Conservation (phyloP, 2,797 vertebrate species). For the Sciurus carolinensis region DNA sequence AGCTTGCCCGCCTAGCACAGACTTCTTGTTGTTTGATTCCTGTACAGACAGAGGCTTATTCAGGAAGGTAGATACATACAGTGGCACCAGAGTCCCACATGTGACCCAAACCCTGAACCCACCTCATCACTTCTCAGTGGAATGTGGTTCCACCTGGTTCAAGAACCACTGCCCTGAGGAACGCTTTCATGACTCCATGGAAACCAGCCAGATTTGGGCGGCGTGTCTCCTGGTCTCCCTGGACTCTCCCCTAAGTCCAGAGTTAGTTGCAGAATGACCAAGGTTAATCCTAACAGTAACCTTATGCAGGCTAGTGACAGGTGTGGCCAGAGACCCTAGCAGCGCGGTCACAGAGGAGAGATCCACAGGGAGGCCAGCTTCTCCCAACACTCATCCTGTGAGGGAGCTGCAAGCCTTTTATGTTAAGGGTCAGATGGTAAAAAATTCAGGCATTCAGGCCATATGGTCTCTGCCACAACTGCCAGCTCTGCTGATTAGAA, state of each 20-base stretch:
- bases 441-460: background rate
- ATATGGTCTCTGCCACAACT: background rate
- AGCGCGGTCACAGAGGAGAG: background rate
- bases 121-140: background rate
- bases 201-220: background rate
- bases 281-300: background rate
- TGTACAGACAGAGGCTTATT: background rate
- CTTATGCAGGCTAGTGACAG: background rate
- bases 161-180: conserved; percentile 6
- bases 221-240: background rate
- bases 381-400: background rate
- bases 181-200: background rate
- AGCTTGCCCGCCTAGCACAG: background rate
- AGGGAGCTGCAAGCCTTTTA: background rate
- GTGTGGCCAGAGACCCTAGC: background rate
- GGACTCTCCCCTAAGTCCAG: background rate
- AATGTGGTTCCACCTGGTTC: background rate
- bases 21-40: background rate
- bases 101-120: background rate
- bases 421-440: background rate
- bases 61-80: background rate
- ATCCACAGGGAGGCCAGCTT: too few relatives aligned
- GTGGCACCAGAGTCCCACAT: background rate
- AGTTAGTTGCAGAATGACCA: background rate
- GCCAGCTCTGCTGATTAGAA: background rate